Base-by-base conservation (phyloP, 2,888 invertebrate genomes). In the Nemoura dubitans region DNA sequence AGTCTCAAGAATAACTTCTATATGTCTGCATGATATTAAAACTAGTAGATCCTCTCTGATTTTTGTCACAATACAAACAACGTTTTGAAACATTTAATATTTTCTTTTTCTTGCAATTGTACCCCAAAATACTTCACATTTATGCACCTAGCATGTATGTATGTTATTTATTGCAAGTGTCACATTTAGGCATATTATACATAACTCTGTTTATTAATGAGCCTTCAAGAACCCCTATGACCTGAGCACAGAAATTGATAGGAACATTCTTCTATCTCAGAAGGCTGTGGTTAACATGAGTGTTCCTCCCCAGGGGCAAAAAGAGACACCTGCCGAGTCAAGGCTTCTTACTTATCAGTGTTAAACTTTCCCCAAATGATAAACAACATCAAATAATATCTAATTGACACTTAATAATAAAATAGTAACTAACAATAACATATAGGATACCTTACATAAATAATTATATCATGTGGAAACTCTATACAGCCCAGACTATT, bases 341-440 rank as follows among this genome's bases (percentile, higher is more conserved):
- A 59, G 59, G 59, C 59, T 59, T 59, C 21, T 59, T 59, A 59
- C 59, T 59, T 59, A 59, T 59, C 21, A 59, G 21, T 59, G 14
- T 59, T 59, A 59, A 59, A 59, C 59, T 59, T 59, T 59, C 14
- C 59, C 59, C 59, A 59, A 59, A 21, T 7, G 59, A 59, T 14
- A 59, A 59, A 59, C 59, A 59, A 59, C 59, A 59, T 59, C 59
- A 59, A 59, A 59, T 59, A 59, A 59, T 59, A 59, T 59, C 59
- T 59, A 59, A 16, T 59, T 16, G 21, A 59, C 14, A 59, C 14
- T 1, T 59, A 59, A 21, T 21, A 59, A 59, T 59, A 59, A 59
- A 59, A 59, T 59, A 59, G 59, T 21, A 59, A 59, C 14, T 59
- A 59, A 59, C 14, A 59, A 59, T 59, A 59, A 59, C 21, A 59